These are phyloP conservation scores for Stenolophus ochropezus DNA, from an alignment of 2,888 invertebrate genomes.

Conservation along the genomic window DNA sequence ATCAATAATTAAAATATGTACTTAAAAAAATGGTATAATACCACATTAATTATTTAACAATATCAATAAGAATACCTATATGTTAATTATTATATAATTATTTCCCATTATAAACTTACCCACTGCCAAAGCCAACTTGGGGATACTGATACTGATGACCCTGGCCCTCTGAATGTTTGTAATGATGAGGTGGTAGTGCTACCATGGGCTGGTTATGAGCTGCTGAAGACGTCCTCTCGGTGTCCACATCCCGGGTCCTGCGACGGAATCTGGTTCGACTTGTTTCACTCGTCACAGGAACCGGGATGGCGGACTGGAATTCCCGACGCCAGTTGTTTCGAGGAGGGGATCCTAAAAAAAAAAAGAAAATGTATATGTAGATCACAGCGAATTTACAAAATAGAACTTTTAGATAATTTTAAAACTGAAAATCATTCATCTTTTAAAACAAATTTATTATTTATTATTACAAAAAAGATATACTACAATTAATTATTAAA, in stretches of 20 bases:
- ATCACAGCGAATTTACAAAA: background rate
- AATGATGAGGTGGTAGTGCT: constrained; percentile 28
- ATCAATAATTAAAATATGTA: too few species aligned
- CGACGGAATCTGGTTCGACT: constrained; percentile 22
- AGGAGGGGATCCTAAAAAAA: constrained; percentile 46
- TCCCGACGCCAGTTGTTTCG: constrained; percentile 51
- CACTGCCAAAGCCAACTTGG: background rate
- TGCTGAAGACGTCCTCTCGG: background rate
- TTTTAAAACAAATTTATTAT: too few species aligned
- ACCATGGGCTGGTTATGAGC: constrained; percentile 44
- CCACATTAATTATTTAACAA: background rate
- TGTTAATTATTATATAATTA: background rate
- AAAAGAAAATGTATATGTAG: background rate
- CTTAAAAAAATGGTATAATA: too few species aligned
- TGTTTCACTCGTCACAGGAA: constrained; percentile 41
- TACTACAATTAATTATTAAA: too few species aligned
- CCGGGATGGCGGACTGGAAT: constrained; percentile 55
- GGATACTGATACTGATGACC: background rate
- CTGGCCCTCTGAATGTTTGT: background rate
- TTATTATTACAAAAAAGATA: too few species aligned
- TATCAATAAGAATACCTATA: background rate
- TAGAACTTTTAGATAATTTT: too few species aligned
- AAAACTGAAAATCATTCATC: too few species aligned
- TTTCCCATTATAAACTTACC: background rate
- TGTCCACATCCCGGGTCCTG: background rate